Conservation (phyloP, 2,888 invertebrate species). For the Mantis religiosa region DNA sequence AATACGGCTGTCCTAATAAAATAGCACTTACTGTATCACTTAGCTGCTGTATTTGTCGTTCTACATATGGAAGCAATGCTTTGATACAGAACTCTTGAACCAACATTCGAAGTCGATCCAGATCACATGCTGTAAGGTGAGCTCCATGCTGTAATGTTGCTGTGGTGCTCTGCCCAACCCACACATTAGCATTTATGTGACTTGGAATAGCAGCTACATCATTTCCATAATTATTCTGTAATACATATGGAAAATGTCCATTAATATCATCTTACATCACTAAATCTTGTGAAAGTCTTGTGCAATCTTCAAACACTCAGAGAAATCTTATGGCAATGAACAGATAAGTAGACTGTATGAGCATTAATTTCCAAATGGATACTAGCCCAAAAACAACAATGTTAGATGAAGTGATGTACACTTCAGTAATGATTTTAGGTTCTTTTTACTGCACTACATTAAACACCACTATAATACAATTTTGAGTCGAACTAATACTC, state of each 20-base stretch:
- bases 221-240: neutral
- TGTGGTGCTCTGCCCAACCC: conserved; percentile 41
- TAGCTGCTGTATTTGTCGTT: conserved; percentile 76
- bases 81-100: conserved; percentile 82
- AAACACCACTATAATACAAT: too few species aligned
- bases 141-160: conserved; percentile 56
- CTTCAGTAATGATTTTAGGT: too few species aligned
- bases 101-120: conserved; percentile 79
- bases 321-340: too few species aligned
- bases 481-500: too few species aligned
- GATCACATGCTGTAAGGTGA: conserved; percentile 74
- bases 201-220: conserved; percentile 7
- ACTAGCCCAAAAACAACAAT: too few species aligned
- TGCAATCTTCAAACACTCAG: too few species aligned
- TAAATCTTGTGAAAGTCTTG: too few species aligned
- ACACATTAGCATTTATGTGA: conserved; percentile 51
- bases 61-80: conserved; percentile 78
- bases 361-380: too few species aligned
- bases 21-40: conserved; percentile 63
- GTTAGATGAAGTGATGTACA: too few species aligned
- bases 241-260: neutral
- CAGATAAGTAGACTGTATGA: too few species aligned
- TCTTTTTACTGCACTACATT: too few species aligned
- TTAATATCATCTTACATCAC: neutral
- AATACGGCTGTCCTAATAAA: neutral